A percentile compares a stretch with the other conserved stretches of the same genome.
Conservation (phyloP, 1,140 invertebrate species). For the Drosophila lowei region DNA sequence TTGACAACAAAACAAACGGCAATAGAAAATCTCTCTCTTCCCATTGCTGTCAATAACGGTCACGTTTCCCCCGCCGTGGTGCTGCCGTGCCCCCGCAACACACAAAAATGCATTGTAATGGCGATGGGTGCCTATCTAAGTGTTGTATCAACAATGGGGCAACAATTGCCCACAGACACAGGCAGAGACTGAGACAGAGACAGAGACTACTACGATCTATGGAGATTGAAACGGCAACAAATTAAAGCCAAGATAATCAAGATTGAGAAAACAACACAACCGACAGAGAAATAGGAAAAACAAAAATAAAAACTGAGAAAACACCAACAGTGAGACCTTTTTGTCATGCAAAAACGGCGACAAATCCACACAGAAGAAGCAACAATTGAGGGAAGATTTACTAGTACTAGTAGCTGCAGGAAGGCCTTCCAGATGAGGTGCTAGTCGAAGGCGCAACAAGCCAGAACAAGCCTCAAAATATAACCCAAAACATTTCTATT, state of each 20-base stretch:
- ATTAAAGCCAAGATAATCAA: constrained; percentile 79
- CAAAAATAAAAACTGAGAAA: constrained; percentile 22
- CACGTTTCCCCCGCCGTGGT: constrained; percentile 71
- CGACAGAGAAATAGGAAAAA: constrained; percentile 17
- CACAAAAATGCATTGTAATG: constrained; percentile 67
- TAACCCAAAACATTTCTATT: too few relatives aligned
- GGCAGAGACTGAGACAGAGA: constrained; percentile 18
- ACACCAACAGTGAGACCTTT: constrained; percentile 1
- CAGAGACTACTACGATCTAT: constrained; percentile 8
- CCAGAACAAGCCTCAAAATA: too few relatives aligned
- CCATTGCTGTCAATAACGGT: constrained; percentile 62
- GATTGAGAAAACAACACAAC: constrained; percentile 33
- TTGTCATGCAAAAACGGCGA: constrained; percentile 59
- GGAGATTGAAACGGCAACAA: constrained; percentile 38
- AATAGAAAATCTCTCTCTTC: constrained; percentile 39
- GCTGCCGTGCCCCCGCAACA: constrained; percentile 29
- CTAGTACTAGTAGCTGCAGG: too few relatives aligned
- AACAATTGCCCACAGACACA: constrained; percentile 58
- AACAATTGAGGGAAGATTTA: too few relatives aligned
- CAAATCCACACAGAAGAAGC: too few relatives aligned
- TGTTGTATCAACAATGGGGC: constrained; percentile 70
- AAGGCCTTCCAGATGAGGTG: too few relatives aligned
- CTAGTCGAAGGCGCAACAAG: too few relatives aligned
- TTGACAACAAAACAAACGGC: constrained; percentile 40
- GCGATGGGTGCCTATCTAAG: constrained; percentile 58